phyloP scores from a whole-genome alignment of 2,113 vertebrate species.

The Pristiophorus japonicus region DNA sequence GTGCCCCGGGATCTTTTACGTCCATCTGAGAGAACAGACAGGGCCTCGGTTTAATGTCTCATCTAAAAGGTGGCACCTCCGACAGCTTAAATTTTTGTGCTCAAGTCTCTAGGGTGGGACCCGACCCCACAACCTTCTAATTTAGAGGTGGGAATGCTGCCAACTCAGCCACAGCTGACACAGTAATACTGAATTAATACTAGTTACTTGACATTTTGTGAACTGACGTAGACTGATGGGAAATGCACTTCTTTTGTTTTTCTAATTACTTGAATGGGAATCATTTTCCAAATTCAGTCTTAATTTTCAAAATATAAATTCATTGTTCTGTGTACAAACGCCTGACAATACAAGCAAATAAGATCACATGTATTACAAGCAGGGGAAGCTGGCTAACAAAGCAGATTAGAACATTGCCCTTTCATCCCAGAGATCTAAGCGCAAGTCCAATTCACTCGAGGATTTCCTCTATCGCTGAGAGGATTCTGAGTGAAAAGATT shows the following conservation, averaged over 20 bases:
- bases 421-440: neutral
- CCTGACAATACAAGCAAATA: neutral
- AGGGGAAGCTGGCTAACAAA: neutral
- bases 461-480: neutral
- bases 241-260: neutral
- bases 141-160: no score
- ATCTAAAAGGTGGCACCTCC: no score
- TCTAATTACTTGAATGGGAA: neutral
- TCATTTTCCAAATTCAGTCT: neutral
- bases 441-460: neutral
- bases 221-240: neutral
- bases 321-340: neutral
- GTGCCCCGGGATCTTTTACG: no score
- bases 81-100: no score
- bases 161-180: no score
- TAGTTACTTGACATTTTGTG: neutral
- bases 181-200: neutral
- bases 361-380: neutral
- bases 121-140: neutral
- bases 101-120: no score
- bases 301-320: neutral
- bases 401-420: neutral
- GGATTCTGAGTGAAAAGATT: neutral
- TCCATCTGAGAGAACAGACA: no score
- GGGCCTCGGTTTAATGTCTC: no score